Evolutionary conservation across 2,113 vertebrate species (phyloP), one percentile per base, ranked within the genome.

Genomic region (Hiodon tergisus): DNA sequence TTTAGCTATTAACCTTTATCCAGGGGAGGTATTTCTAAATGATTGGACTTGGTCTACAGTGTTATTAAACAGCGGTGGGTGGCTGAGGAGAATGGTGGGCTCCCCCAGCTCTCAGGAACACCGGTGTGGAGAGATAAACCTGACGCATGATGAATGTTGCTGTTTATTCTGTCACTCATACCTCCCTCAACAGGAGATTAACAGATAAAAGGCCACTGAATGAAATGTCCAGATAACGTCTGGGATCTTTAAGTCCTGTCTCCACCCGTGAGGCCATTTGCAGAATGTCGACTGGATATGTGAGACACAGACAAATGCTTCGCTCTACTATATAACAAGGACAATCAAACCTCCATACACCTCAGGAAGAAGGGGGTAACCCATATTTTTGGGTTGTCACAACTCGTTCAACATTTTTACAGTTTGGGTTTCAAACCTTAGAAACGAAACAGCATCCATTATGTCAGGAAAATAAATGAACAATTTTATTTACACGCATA

Each of bases 171-270:
- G 67, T 69, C 74, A 70, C 50, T 71, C 68, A 76, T 65, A 46
- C 75, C 68, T 31, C 58, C 60, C 68, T 31, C 59, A 65, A 62
- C 73, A 72, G 46, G 67, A 62, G 74, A 76, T 76, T 63, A 50
- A 63, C 10, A n/a, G 67, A 76, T 63, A 76, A 70, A 60, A 13
- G 59, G 57, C 60, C 4, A 59, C 16, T 16, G 67, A 57, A 14
- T 17, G 75, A 55, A 71, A 63, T 65, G 51, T 52, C 53, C 53
- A 17, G 50, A 63, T 76, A 76, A 70, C 63, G 67, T 71, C 14
- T 46, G 60, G 61, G 67, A 58, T 59, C 68, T 11, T 60, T 76
- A 52, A 76, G 48, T 48, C 69, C 67, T 50, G 54, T 5, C 5
- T 11, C 55, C 51, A 5, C 52, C 70, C 57, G 46, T 75, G 47